Evolutionary conservation across 1,140 invertebrate genomes (phyloP).

Genomic region (Drosophila santomea): DNA sequence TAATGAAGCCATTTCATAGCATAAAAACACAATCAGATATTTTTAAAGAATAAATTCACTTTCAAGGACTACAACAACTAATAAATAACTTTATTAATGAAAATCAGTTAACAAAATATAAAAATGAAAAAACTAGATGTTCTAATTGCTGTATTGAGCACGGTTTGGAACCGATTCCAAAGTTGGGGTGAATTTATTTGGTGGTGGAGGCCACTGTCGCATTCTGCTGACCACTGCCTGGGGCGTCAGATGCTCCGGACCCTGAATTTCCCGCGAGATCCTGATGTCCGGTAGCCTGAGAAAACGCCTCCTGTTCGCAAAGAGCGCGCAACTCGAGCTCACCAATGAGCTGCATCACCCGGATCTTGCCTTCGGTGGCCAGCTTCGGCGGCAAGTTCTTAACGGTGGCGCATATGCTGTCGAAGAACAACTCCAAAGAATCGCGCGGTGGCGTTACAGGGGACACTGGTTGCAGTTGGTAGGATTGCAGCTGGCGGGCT

Average conservation of each 20-base stretch:
- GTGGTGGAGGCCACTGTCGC: slow-evolving; percentile 72
- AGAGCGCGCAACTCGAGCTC: slow-evolving; percentile 76
- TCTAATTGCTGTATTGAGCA: slow-evolving; percentile 24
- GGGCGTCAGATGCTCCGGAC: slow-evolving; percentile 23
- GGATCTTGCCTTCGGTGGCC: slow-evolving; percentile 74
- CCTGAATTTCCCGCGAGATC: slow-evolving; percentile 4
- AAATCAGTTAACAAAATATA: slow-evolving; percentile 37
- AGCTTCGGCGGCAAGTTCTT: slow-evolving; percentile 73
- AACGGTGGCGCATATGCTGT: slow-evolving; percentile 75
- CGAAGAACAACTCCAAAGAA: slow-evolving; percentile 77
- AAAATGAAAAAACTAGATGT: slow-evolving; percentile 21
- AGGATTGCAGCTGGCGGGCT: slow-evolving; percentile 49
- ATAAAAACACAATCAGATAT: neutral
- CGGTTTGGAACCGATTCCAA: slow-evolving; percentile 32
- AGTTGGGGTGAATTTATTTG: slow-evolving; percentile 28
- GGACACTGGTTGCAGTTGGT: slow-evolving; percentile 51
- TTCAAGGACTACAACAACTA: slow-evolving; percentile 25
- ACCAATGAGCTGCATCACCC: slow-evolving; percentile 73
- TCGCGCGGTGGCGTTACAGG: slow-evolving; percentile 45
- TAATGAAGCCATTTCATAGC: neutral
- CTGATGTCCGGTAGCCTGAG: slow-evolving; percentile 9
- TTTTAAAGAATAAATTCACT: neutral
- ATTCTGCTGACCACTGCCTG: slow-evolving; percentile 63
- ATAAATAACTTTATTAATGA: slow-evolving; percentile 43
- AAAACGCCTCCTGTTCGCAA: slow-evolving; percentile 55